These are phyloP conservation scores for Ridgeia piscesae DNA, from an alignment of 1,140 invertebrate genomes.

Conservation along the genomic window DNA sequence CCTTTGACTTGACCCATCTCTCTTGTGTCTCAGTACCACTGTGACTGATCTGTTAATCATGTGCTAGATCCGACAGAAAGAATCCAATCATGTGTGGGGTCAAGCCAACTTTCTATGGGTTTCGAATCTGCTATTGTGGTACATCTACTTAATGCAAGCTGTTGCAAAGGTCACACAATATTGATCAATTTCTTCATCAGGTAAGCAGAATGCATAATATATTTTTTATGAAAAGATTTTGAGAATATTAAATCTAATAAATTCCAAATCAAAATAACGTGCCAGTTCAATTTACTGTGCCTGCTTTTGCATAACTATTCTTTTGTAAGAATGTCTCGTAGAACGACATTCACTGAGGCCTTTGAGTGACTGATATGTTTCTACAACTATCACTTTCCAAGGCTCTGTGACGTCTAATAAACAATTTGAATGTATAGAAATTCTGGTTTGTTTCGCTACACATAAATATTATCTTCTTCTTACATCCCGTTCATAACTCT, in stretches of 20 bases:
- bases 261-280: too few species aligned
- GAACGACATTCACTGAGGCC: not conserved
- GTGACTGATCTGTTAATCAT: not conserved
- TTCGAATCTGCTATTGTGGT: not conserved
- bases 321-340: not conserved
- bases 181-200: too few species aligned
- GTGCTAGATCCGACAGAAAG: not conserved
- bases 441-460: too few species aligned
- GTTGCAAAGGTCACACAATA: too few species aligned
- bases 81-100: not conserved
- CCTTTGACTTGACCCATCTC: not conserved
- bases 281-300: too few species aligned
- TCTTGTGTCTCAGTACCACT: not conserved
- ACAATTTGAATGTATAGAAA: not conserved
- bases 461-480: too few species aligned
- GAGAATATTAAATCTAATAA: too few species aligned
- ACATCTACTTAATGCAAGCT: not conserved
- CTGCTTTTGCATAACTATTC: not conserved
- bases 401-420: not conserved
- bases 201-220: too few species aligned
- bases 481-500: too few species aligned
- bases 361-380: not conserved
- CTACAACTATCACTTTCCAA: not conserved
- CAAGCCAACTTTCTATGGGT: not conserved
- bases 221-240: too few species aligned